Conservation (phyloP, 2,797 vertebrate species). For the Alcedo quadribrachys region DNA sequence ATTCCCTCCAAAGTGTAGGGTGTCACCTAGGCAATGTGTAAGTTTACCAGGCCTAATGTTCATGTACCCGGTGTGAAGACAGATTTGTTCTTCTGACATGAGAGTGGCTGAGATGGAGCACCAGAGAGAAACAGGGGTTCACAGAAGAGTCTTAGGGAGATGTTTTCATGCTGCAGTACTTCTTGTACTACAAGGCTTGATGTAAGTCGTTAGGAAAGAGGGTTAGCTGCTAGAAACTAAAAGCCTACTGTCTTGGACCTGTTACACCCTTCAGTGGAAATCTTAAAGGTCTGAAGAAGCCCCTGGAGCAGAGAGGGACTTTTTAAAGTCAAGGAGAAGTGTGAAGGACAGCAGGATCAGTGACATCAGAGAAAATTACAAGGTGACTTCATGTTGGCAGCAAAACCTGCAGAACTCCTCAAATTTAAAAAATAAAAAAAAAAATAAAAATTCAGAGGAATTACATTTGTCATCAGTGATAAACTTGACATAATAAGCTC, state of each 20-base stretch:
- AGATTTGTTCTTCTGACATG: not conserved
- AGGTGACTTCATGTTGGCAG: not conserved
- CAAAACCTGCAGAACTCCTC: not conserved
- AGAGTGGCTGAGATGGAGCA: not conserved
- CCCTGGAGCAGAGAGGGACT: no score
- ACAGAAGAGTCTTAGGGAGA: not conserved
- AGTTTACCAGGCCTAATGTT: not conserved
- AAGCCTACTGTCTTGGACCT: not conserved
- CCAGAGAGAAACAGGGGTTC: not conserved
- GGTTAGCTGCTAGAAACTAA: not conserved
- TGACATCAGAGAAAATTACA: not conserved
- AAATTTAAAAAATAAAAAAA: not conserved
- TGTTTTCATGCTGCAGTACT: not conserved
- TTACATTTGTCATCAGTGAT: not conserved
- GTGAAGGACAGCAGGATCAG: fast-evolving
- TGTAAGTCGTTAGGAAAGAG: not conserved
- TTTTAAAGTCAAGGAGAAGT: not conserved
- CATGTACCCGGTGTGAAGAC: fast-evolving
- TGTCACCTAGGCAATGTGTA: not conserved
- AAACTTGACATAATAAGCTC: not conserved
- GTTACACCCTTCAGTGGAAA: not conserved
- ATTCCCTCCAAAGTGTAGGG: not conserved
- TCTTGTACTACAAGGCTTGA: not conserved
- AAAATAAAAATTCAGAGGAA: not conserved
- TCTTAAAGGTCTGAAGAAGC: not conserved